Percentiles rank a stretch among this genome's conserved stretches.
phyloP scores from a whole-genome alignment of 2,888 invertebrate genomes.

The Unio delphinus region DNA sequence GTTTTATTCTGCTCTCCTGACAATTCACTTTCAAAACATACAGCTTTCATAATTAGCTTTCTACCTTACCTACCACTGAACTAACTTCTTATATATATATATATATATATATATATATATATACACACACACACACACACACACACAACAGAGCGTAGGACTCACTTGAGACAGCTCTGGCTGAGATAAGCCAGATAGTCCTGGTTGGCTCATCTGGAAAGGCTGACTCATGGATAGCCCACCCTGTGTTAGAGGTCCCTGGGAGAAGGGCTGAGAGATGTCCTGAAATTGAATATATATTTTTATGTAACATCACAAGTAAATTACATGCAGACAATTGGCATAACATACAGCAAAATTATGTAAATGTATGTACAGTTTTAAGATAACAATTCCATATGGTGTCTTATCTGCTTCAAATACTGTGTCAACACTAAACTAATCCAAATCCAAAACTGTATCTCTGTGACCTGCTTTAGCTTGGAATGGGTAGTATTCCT shows the following conservation, averaged over 20 bases:
- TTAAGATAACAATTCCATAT: neutral
- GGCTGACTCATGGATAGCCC: constrained; percentile 72
- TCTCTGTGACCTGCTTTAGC: no score
- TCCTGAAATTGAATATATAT: constrained; percentile 41
- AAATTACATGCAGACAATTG: neutral
- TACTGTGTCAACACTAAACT: no score
- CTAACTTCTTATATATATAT: no score
- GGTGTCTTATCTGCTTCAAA: no score
- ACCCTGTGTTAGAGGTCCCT: constrained; percentile 71
- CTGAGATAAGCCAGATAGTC: constrained; percentile 77
- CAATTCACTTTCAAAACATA: no score
- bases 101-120: no score
- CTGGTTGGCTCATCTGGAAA: constrained; percentile 73
- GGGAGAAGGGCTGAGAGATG: constrained; percentile 65
- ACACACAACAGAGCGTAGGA: neutral
- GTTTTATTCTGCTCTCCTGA: no score
- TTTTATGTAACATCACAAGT: neutral
- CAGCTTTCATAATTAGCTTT: no score
- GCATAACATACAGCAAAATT: neutral
- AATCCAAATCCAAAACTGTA: no score
- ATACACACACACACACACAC: no score
- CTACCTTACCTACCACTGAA: no score
- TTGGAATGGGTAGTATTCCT: no score
- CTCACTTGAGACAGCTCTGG: constrained; percentile 76
- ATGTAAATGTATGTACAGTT: neutral